phyloP scores from a whole-genome alignment of 2,113 vertebrate genomes.

The Paralichthys olivaceus region DNA sequence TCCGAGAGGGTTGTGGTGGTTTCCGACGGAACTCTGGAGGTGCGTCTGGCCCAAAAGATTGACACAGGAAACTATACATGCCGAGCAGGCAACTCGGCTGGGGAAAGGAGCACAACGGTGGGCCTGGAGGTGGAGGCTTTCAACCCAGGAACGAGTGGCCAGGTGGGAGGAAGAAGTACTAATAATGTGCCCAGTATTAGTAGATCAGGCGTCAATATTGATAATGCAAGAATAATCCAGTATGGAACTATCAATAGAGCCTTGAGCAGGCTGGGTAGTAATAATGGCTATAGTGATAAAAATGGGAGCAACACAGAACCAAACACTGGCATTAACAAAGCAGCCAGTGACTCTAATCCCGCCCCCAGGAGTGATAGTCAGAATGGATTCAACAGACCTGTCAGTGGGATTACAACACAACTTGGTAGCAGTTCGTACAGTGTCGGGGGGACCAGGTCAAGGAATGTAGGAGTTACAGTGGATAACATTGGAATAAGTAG shows the following conservation, averaged over 20 bases:
- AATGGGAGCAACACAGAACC: conserved; percentile 32
- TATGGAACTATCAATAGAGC: conserved; percentile 32
- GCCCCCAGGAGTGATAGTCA: conserved; percentile 33
- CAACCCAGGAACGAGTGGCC: conserved; percentile 51
- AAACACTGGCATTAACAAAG: conserved; percentile 34
- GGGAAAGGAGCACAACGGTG: conserved; percentile 83
- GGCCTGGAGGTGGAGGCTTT: conserved; percentile 81
- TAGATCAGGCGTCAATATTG: not conserved
- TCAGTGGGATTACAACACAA: conserved; percentile 52
- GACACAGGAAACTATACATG: conserved; percentile 95
- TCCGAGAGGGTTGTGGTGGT: conserved; percentile 73
- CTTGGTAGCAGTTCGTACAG: conserved; percentile 35
- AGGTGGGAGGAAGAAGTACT: conserved; percentile 21
- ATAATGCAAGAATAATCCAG: conserved; percentile 30
- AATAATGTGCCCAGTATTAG: not conserved
- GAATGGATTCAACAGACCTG: conserved; percentile 48
- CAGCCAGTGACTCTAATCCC: conserved; percentile 52
- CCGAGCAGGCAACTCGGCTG: conserved; percentile 81
- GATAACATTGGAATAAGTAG: conserved; percentile 32
- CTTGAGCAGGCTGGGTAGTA: conserved; percentile 26
- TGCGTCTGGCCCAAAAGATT: conserved; percentile 85
- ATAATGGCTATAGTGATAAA: conserved; percentile 21
- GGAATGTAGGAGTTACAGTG: conserved; percentile 46
- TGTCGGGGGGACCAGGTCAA: conserved; percentile 8
- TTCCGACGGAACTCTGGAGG: conserved; percentile 85